Percentiles rank a stretch among this genome's conserved stretches.
Conservation (phyloP, 2,888 invertebrate species). For the Euplexia lucipara region DNA sequence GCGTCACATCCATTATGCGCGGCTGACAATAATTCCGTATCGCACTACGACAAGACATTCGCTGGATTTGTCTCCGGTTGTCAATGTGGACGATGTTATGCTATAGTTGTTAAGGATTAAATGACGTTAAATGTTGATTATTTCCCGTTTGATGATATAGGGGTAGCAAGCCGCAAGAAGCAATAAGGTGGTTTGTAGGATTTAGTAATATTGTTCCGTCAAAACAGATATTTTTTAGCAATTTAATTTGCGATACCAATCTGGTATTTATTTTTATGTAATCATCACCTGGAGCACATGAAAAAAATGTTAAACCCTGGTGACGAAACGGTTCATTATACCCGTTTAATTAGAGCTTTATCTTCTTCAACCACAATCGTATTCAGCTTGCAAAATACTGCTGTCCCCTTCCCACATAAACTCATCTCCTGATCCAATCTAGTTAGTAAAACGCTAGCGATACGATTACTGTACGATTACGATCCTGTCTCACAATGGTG, state of each 20-base stretch:
- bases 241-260: too few species aligned
- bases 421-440: constrained; percentile 73
- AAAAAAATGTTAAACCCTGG: too few species aligned
- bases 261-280: too few species aligned
- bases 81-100: constrained; percentile 71
- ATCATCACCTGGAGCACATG: too few species aligned
- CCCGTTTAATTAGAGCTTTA: too few species aligned
- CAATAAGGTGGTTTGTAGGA: too few species aligned
- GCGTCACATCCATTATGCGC: constrained; percentile 75
- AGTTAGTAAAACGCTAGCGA: constrained; percentile 82
- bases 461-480: constrained; percentile 66
- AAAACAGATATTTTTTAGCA: too few species aligned
- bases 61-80: constrained; percentile 80
- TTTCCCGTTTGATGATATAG: not conserved
- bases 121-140: not conserved
- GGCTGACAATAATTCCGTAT: constrained; percentile 83
- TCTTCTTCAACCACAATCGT: not conserved
- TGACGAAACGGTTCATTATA: too few species aligned
- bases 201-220: too few species aligned
- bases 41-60: constrained; percentile 78
- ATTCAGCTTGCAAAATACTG: constrained; percentile 18
- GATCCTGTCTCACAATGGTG: constrained; percentile 59
- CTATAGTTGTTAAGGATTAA: constrained; percentile 14
- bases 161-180: not conserved
- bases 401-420: constrained; percentile 27